Evolutionary conservation across 2,888 invertebrate species (phyloP), one percentile per base, ranked within the genome.

Genomic region (Hirudinaria manillensis): DNA sequence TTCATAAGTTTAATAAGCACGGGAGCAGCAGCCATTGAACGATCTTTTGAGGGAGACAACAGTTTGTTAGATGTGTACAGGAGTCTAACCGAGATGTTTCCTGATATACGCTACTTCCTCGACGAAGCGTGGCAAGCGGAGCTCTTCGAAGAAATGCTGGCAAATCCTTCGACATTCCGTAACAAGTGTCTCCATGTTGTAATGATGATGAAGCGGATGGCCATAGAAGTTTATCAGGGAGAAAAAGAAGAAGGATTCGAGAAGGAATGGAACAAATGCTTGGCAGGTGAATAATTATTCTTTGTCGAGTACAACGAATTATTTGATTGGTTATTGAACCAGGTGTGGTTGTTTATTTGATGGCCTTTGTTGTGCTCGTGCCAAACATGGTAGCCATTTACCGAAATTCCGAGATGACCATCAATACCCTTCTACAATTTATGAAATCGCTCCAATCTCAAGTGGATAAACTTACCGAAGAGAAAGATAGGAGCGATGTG

Each of bases 401-500:
- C 38, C 19, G 32, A 32, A 73, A 73, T 24, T 34, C 73, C 6
- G 65, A 73, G 24, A n/a, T 24, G 24, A 73, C 73, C 4, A 73
- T 65, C n/a, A 56, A 55, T 19, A 73, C 27, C 38, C 73, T 73
- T 10, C 56, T 36, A n/a, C 32, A 65, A n/a, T 73, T 65, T 65
- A 61, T 61, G 7, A 29, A 36, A 2, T 24, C 61, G 1, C 55
- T 73, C 38, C 34, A 73, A n/a, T 36, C 32, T 24, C 73, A 73
- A 55, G 65, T n/a, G 13, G 38, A 73, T n/a, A 56, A 73, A 27
- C 65, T 73, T 10, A 34, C n/a, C 21, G 56, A 73, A 19, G 65
- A 73, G 36, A 73, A 73, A 38, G 65, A 56, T 29, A 51, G 65
- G 16, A 65, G 32, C 34, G 73, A 73, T 7, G 21, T 65, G 24